These are phyloP conservation scores for Bombyx mandarina DNA, from an alignment of 1,140 invertebrate species.

Conservation along the genomic window DNA sequence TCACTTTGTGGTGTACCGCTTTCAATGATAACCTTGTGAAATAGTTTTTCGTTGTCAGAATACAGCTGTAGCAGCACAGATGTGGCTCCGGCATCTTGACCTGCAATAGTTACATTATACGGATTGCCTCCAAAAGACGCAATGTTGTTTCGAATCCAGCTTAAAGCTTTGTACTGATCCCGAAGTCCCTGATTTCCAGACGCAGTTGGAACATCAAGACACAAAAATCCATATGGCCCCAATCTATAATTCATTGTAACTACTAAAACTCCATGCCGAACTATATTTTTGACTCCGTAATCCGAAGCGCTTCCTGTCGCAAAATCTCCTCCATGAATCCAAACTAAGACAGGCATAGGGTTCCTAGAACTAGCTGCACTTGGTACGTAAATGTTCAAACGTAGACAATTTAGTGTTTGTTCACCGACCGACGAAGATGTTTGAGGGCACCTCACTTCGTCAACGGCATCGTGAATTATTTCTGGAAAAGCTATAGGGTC, in stretches of 20 bases:
- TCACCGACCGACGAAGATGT: slow-evolving; percentile 13
- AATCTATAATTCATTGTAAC: slow-evolving; percentile 56
- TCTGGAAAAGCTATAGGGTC: slow-evolving; percentile 30
- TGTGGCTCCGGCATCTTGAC: slow-evolving; percentile 46
- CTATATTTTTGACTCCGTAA: slow-evolving; percentile 37
- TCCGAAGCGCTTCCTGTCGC: slow-evolving; percentile 32
- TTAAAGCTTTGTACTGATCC: slow-evolving; percentile 76
- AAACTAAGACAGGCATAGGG: slow-evolving; percentile 51
- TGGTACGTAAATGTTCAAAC: slow-evolving; percentile 50
- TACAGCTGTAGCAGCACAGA: slow-evolving; percentile 50
- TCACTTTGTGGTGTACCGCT: slow-evolving; percentile 50
- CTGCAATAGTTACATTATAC: slow-evolving; percentile 70
- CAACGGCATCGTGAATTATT: slow-evolving; percentile 42
- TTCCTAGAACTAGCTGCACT: slow-evolving; percentile 37
- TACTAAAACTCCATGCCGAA: slow-evolving; percentile 46
- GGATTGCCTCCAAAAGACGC: slow-evolving; percentile 78
- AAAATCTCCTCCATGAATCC: slow-evolving; percentile 53
- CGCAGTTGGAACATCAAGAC: slow-evolving; percentile 47
- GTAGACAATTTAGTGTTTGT: slow-evolving; percentile 43
- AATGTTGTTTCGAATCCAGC: slow-evolving; percentile 78
- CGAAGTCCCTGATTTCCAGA: slow-evolving; percentile 80
- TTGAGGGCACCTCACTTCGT: slow-evolving; percentile 47
- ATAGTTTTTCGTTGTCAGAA: slow-evolving; percentile 47
- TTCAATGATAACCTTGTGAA: slow-evolving; percentile 47
- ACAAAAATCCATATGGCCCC: slow-evolving; percentile 59